These are phyloP conservation scores for Polypedilum pembai DNA, from an alignment of 1,140 invertebrate genomes.

Conservation along the genomic window DNA sequence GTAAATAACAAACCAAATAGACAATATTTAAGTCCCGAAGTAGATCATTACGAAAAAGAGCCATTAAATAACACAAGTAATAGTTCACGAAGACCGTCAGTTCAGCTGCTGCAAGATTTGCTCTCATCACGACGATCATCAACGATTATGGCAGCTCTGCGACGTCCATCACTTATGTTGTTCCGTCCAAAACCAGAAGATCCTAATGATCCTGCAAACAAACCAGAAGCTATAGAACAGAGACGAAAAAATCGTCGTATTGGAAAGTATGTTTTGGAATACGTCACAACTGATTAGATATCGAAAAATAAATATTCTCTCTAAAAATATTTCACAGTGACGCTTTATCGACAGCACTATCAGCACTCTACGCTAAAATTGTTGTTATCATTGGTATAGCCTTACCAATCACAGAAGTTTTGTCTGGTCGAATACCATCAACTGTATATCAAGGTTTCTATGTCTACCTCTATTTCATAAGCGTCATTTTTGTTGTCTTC, in stretches of 20 bases:
- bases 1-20: neutral
- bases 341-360: constrained; percentile 48
- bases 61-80: neutral
- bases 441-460: constrained; percentile 70
- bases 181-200: constrained; percentile 34
- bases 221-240: constrained; percentile 38
- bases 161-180: constrained; percentile 31
- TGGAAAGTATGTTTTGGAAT: constrained; percentile 42
- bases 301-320: too few relatives aligned
- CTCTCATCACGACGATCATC: constrained; percentile 43
- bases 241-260: constrained; percentile 41
- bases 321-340: constrained; percentile 38
- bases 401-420: constrained; percentile 56
- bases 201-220: constrained; percentile 34
- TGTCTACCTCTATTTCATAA: constrained; percentile 65
- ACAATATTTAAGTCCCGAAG: neutral
- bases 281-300: neutral
- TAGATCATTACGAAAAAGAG: neutral
- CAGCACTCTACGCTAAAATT: constrained; percentile 66
- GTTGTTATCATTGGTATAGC: constrained; percentile 64
- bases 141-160: constrained; percentile 38
- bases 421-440: constrained; percentile 52
- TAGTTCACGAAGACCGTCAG: constrained; percentile 39
- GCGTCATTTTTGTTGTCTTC: constrained; percentile 66
- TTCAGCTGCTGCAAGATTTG: constrained; percentile 39